A percentile compares a stretch with the other conserved stretches of the same genome.
These are phyloP conservation scores for Silvanus unidentatus DNA, from an alignment of 2,888 invertebrate genomes.

Conservation along the genomic window DNA sequence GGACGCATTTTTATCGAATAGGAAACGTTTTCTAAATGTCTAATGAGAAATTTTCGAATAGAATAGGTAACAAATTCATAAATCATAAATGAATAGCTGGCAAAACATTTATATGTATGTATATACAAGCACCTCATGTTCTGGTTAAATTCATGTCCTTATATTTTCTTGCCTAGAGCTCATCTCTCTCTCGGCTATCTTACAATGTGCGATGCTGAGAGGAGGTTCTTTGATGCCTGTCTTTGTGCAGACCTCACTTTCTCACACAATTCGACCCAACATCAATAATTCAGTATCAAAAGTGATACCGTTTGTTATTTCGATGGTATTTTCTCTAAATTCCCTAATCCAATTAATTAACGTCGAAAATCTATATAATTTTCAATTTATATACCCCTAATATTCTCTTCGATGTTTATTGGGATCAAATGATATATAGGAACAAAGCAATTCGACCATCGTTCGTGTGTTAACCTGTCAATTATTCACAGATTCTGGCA, in stretches of 20 bases:
- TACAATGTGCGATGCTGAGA: not conserved
- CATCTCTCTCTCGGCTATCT: not conserved
- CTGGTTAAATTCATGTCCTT: not conserved
- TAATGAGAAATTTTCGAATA: not conserved
- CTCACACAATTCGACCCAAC: not conserved
- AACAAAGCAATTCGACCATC: too few relatives aligned
- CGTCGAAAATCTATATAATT: conserved; percentile 1
- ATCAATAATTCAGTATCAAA: conserved; percentile 17
- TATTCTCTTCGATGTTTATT: too few relatives aligned
- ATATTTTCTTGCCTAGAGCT: not conserved
- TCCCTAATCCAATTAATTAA: conserved; percentile 16
- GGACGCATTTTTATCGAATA: not conserved
- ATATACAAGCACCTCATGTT: not conserved
- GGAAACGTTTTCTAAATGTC: not conserved
- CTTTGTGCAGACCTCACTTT: conserved; percentile 1
- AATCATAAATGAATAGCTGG: not conserved
- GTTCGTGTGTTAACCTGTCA: too few relatives aligned
- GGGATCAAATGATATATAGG: too few relatives aligned
- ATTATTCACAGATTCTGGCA: too few relatives aligned
- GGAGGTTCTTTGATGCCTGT: conserved; percentile 2
- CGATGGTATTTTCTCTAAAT: conserved; percentile 14
- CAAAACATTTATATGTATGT: too few relatives aligned
- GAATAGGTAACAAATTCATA: not conserved
- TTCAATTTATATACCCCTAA: too few relatives aligned
- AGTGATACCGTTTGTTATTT: conserved; percentile 17